phyloP scores from a whole-genome alignment of 2,797 vertebrate species.

The Rhabdomys pumilio region DNA sequence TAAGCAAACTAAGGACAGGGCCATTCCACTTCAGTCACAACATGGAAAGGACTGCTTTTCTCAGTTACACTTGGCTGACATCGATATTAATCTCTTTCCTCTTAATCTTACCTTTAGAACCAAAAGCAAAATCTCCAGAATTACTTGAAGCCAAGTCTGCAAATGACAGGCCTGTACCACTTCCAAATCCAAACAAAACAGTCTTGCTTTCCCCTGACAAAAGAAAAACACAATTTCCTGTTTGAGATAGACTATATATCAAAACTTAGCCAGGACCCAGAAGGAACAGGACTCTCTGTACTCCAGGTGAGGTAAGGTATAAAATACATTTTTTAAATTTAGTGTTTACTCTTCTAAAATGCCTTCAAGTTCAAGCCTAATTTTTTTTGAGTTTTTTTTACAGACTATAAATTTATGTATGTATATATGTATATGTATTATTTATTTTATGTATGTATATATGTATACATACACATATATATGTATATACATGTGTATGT shows the following conservation, averaged over 20 bases:
- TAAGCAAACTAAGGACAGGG: not conserved
- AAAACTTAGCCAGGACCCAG: not conserved
- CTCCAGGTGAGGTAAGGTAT: not conserved
- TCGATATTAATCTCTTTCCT: conserved; percentile 32
- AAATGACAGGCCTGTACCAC: conserved; percentile 92
- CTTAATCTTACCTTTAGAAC: conserved; percentile 91
- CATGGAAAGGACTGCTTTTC: not conserved
- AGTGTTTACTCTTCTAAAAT: not conserved
- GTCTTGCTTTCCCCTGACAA: conserved; percentile 86
- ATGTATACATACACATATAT: not conserved
- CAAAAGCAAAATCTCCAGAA: conserved; percentile 95
- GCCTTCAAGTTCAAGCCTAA: not conserved
- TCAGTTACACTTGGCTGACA: conserved; percentile 23
- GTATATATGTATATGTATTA: too few species aligned
- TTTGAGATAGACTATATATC: conserved; percentile 58
- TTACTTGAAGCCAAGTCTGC: conserved; percentile 94
- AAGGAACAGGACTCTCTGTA: not conserved
- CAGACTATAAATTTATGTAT: not conserved
- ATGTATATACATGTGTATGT: not conserved
- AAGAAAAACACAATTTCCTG: conserved; percentile 63
- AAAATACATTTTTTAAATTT: not conserved
- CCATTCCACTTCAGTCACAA: not conserved
- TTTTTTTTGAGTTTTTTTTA: not conserved
- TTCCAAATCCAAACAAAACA: conserved; percentile 90
- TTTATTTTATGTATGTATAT: too few species aligned